phyloP scores from a whole-genome alignment of 1,140 invertebrate genomes.

The Ceratosolen fusciceps region DNA sequence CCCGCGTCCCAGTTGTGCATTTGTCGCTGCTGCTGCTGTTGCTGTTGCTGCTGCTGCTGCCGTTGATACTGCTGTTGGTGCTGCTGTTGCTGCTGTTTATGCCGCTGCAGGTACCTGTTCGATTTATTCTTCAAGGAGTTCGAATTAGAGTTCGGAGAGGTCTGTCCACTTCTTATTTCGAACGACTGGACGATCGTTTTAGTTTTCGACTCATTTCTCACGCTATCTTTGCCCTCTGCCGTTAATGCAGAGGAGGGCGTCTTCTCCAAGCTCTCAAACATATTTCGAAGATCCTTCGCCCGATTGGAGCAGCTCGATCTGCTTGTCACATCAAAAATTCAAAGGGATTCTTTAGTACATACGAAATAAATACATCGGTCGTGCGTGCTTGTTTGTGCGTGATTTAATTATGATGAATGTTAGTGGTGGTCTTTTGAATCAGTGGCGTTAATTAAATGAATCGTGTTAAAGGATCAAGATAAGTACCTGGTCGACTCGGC shows the following conservation, averaged over 20 bases:
- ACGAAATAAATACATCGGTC: not conserved
- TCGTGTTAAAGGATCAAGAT: not conserved
- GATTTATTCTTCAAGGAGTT: constrained; percentile 58
- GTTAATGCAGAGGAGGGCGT: constrained; percentile 49
- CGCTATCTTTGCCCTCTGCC: constrained; percentile 53
- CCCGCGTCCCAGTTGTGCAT: constrained; percentile 69
- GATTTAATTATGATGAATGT: not conserved
- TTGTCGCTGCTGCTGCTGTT: no score
- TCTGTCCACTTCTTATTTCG: constrained; percentile 64
- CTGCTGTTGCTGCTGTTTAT: no score
- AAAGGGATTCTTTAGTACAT: constrained; percentile 44
- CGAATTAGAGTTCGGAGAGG: constrained; percentile 63
- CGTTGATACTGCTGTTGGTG: no score
- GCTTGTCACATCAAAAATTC: constrained; percentile 56
- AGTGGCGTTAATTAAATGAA: not conserved
- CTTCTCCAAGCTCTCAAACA: constrained; percentile 66
- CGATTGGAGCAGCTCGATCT: constrained; percentile 67
- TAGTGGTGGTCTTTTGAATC: not conserved
- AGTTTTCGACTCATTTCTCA: constrained; percentile 63
- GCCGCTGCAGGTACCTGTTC: constrained; percentile 50
- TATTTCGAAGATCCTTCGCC: constrained; percentile 66
- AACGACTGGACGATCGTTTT: constrained; percentile 66
- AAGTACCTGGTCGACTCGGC: constrained; percentile 57
- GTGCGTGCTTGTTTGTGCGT: not conserved
- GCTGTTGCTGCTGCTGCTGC: no score